These are phyloP conservation scores for Cheilinus undulatus DNA, from an alignment of 2,113 vertebrate genomes.

Conservation along the genomic window DNA sequence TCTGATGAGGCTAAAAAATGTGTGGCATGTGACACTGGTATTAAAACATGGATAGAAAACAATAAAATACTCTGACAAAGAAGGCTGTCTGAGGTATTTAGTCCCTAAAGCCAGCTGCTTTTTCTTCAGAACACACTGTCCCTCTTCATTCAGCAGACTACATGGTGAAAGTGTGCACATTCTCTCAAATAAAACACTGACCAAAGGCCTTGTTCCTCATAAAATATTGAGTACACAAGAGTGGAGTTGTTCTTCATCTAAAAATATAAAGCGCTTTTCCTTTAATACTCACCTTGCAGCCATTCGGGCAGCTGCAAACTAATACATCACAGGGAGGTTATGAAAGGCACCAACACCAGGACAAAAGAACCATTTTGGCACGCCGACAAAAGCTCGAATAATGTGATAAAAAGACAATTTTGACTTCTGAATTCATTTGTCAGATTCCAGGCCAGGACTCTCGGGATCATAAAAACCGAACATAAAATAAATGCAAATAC, in stretches of 20 bases:
- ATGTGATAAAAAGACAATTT: constrained; percentile 7
- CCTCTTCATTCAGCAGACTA: constrained; percentile 4
- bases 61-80: neutral
- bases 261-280: constrained; percentile 27
- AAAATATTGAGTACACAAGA: constrained; percentile 58
- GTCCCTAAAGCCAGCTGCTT: neutral
- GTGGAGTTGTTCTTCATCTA: constrained; percentile 39
- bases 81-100: neutral
- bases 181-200: constrained; percentile 34
- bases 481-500: constrained; percentile 37
- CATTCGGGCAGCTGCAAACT: constrained; percentile 26
- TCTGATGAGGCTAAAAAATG: constrained; percentile 3
- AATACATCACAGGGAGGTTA: constrained; percentile 22
- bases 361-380: neutral
- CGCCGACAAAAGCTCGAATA: neutral
- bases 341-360: neutral
- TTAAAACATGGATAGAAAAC: constrained; percentile 4
- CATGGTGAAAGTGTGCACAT: constrained; percentile 10
- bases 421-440: neutral
- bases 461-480: constrained; percentile 9
- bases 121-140: constrained; percentile 6
- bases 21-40: neutral
- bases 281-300: constrained; percentile 43
- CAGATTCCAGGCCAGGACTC: constrained; percentile 14
- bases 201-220: constrained; percentile 57